These are phyloP conservation scores for Hetaerina titia DNA, from an alignment of 2,888 invertebrate genomes.

Conservation along the genomic window DNA sequence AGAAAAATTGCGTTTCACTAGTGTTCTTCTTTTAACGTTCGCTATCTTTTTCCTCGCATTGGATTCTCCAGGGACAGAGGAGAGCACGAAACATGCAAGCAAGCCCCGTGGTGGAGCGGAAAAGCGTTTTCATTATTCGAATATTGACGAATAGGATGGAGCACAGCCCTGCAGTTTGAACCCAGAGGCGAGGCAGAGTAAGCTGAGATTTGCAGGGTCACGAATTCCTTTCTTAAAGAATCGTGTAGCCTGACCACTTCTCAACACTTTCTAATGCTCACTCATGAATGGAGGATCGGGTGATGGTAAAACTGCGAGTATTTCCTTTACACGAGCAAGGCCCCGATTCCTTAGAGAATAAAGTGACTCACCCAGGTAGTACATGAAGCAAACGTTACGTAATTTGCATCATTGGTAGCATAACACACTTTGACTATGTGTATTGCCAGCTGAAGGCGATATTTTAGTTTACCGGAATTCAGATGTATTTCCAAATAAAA, in stretches of 20 bases:
- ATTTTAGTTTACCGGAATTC: no score
- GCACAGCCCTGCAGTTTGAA: neutral
- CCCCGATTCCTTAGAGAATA: neutral
- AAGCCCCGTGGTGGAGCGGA: neutral
- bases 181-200: neutral
- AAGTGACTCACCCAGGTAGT: neutral
- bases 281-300: neutral
- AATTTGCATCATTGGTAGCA: neutral
- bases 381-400: neutral
- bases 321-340: neutral
- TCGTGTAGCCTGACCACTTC: neutral
- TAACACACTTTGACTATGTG: no score
- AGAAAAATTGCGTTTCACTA: neutral
- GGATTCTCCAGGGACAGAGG: neutral
- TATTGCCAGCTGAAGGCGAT: no score
- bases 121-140: neutral
- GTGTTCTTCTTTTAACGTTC: neutral
- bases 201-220: neutral
- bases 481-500: no score
- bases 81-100: neutral
- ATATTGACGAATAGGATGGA: neutral
- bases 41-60: neutral
- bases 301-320: neutral
- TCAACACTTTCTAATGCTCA: neutral
- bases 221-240: neutral